Evolutionary conservation across 2,888 invertebrate species (phyloP).

Genomic region (Criorhina ranunculi): DNA sequence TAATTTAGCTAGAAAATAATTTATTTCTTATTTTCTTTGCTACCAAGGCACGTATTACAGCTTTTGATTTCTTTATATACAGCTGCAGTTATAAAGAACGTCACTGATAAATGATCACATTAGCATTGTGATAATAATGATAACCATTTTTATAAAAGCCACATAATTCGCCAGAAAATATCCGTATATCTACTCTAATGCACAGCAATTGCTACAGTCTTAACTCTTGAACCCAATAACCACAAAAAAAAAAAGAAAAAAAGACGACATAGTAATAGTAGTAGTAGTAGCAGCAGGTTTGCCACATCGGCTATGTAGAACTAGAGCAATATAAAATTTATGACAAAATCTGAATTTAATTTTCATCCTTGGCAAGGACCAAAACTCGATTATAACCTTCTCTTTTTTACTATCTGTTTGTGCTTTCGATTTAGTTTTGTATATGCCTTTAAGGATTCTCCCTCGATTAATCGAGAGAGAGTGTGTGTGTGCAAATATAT

Average conservation of each 20-base stretch:
- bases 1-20: no score
- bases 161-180: conserved; percentile 43
- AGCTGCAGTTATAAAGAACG: no score
- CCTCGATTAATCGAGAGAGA: conserved; percentile 23
- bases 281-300: conserved; percentile 1
- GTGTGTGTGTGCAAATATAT: conserved; percentile 5
- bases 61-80: no score
- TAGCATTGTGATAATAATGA: conserved; percentile 61
- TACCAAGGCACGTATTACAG: no score
- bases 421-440: conserved; percentile 37
- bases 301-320: conserved; percentile 23
- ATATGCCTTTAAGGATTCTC: conserved; percentile 49
- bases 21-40: no score
- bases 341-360: conserved; percentile 74
- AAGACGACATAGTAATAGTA: conserved; percentile 26
- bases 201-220: conserved; percentile 53
- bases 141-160: conserved; percentile 60
- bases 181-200: conserved; percentile 51
- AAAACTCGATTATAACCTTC: conserved; percentile 73
- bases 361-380: conserved; percentile 69
- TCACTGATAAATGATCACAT: conserved; percentile 2
- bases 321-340: conserved; percentile 68
- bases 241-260: conserved; percentile 2
- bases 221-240: conserved; percentile 27
- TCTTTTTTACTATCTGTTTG: conserved; percentile 48